A percentile compares a stretch with the other conserved stretches of the same genome.
Conservation (phyloP, 64 coral and sea anemone genomes). For the Trachythela sp. region DNA sequence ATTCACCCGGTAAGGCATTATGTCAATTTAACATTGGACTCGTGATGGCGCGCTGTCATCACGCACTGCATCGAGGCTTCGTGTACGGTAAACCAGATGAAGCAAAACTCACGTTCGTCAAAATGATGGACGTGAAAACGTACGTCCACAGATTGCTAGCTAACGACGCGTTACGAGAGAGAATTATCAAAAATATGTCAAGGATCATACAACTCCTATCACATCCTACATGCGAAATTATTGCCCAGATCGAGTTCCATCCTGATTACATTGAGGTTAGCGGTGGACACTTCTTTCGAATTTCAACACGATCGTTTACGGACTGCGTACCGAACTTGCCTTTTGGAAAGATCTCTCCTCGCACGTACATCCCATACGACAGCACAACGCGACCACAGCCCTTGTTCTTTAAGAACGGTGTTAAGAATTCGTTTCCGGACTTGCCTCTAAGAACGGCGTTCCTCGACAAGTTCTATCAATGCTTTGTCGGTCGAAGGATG, state of each 20-base stretch:
- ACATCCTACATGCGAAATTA: not conserved
- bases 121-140: not conserved
- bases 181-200: not conserved
- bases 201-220: not conserved
- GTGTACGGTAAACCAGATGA: not conserved
- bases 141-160: not conserved
- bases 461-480: conserved; percentile 47
- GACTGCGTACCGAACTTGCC: not conserved
- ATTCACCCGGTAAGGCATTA: no score
- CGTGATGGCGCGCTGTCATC: not conserved
- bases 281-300: not conserved
- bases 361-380: not conserved
- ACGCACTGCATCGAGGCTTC: not conserved
- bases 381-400: not conserved
- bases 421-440: no score
- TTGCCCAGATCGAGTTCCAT: not conserved
- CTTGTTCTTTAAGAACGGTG: no score
- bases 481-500: conserved; percentile 7
- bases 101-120: not conserved
- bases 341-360: not conserved
- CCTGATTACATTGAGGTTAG: not conserved
- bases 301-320: not conserved
- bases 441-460: no score
- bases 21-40: no score
- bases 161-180: not conserved